Evolutionary conservation across 2,797 vertebrate species (phyloP), one percentile per base, ranked within the genome.

Genomic region (Ambastaia sidthimunki): DNA sequence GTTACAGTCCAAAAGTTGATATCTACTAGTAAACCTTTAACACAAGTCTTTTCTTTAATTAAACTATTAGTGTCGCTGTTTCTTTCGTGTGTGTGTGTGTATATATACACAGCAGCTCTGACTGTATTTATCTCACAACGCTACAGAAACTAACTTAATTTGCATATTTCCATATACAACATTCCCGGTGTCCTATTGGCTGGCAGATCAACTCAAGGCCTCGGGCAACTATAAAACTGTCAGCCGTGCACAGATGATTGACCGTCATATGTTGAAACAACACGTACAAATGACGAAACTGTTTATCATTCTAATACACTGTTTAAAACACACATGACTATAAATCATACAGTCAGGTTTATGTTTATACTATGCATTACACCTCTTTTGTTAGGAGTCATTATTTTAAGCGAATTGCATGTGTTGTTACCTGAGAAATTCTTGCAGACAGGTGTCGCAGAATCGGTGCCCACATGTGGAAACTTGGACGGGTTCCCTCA

Each of bases 371-470:
- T 12, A 31, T 48, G 31, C 60, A 15, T 12, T 13, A 18, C 9
- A 2, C 57, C 41, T 41, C 31, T 31, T 52, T 50, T 28, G 15
- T 7, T 48, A 71, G 37, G 18, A 4, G 44, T 25, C 12, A 1
- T 23, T 62, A 28, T 44, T 25, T 7, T 44, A 10, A 3, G 15
- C 15, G 48, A 66, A 55, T 52, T 44, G 2, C 25, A 55, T 47
- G 31, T 44, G 80, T 76, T 60, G 31, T 41, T 19, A 99, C 97
- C 97, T 99, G 85, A 98, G 94, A 84, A 99, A 99, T 93, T 99
- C 97, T 91, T 98, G 97, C 85, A 99, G 94, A 91, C 97, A 99
- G 92, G 97, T 98, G 93, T 99, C 97, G 94, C 97, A 99, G 92
- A 98, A 99, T 54, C 97, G 94, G 90, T 99, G 97, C 74, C 97